These are phyloP conservation scores for Amiota mariae DNA, from an alignment of 2,888 invertebrate genomes.

Conservation along the genomic window DNA sequence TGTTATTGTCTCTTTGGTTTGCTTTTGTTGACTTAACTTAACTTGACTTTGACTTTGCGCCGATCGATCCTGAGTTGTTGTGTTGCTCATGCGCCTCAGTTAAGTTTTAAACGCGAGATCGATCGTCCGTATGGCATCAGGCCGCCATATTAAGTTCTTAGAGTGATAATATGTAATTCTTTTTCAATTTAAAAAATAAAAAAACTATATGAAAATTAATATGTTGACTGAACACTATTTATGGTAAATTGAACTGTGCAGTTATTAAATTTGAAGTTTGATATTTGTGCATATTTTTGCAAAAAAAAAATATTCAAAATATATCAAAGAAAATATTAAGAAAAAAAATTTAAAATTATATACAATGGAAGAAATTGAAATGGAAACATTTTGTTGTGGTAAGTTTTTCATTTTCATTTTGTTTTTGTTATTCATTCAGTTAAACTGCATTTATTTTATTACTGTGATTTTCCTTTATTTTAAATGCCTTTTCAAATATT, in stretches of 20 bases:
- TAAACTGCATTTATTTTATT: conserved; percentile 11
- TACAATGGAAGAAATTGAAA: conserved; percentile 68
- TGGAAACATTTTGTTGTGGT: conserved; percentile 72
- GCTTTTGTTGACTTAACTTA: conserved; percentile 60
- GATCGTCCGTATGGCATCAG: not conserved
- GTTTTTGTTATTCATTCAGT: conserved; percentile 30
- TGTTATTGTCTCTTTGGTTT: no score
- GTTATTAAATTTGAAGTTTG: not conserved
- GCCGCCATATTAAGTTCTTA: not conserved
- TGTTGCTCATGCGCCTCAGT: conserved; percentile 26
- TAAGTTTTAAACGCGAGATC: conserved; percentile 5
- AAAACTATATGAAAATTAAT: not conserved
- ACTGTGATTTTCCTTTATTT: no score
- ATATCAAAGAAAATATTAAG: conserved; percentile 9
- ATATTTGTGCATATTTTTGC: conserved; percentile 25
- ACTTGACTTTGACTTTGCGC: conserved; percentile 55
- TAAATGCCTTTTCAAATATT: not conserved
- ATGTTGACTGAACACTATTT: not conserved
- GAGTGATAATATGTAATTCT: not conserved
- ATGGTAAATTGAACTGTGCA: conserved; percentile 7
- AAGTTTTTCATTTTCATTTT: conserved; percentile 49
- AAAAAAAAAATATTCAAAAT: conserved; percentile 6
- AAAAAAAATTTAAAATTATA: conserved; percentile 31
- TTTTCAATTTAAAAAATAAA: not conserved
- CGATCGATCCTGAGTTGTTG: not conserved